Evolutionary conservation across 2,113 vertebrate species (phyloP), one percentile per base, ranked within the genome.

Genomic region (Myotis yumanensis): DNA sequence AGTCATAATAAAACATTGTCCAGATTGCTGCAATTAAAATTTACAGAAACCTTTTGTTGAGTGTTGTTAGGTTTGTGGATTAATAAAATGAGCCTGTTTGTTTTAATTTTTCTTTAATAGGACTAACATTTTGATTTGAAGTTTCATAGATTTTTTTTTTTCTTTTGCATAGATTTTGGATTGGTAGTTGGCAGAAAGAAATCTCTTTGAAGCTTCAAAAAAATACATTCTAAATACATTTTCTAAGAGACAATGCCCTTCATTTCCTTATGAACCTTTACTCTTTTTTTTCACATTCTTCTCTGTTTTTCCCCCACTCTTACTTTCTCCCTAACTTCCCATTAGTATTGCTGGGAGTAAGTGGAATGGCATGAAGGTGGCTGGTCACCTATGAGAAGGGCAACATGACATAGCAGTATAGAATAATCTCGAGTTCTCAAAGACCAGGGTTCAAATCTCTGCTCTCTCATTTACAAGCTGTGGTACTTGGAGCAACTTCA

Each of bases 21-120:
- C 96, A 97, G 97, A 95, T 96, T 90, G 91, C 91, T 43, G 90
- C 94, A 92, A 84, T 97, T 97, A 97, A 97, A 96, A 76, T 97
- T 91, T 97, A 96, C 92, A 97, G 96, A 95, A 96, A 96, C 68
- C 30, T 95, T 97, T 96, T 94, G 90, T 94, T 86, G 95, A 90
- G 76, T 86, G 90, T 94, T 90, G 86, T 89, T 96, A 86, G 52
- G 92, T 84, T 94, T 89, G 95, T 73, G 89, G 43, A 94, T 96
- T 97, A 97, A 95, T 95, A 93, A 97, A 95, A 77, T 64, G 75
- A 94, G 89, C 46, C 95, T 96, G 69, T 86, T 97, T 95, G 86
- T 80, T 97, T 96, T 95, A 59, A 84, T 77, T 96, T 91, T 93
- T 90, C 86, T 96, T 95, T 91, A 82, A 92, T 28, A 93, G 69